These are phyloP conservation scores for Brachionus rotundiformis DNA, from an alignment of 1,140 invertebrate species.

Conservation along the genomic window DNA sequence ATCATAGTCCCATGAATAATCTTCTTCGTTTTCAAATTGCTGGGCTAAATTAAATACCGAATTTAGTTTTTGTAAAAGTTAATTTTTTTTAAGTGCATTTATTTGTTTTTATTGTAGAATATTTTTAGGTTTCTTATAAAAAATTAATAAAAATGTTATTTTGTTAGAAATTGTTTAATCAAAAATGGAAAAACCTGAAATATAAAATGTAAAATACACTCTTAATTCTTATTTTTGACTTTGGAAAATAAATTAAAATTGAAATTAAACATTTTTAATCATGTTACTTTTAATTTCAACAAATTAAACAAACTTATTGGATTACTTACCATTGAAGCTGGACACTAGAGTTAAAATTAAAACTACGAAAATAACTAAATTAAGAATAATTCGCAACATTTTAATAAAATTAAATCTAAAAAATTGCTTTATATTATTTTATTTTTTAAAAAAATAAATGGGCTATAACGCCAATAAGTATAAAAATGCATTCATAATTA, in stretches of 20 bases:
- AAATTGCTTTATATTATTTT: neutral
- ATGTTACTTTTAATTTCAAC: no score
- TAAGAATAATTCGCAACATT: neutral
- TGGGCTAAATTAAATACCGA: neutral
- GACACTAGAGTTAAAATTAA: neutral
- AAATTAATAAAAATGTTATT: neutral
- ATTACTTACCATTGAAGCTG: neutral
- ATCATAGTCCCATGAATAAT: constrained; percentile 34
- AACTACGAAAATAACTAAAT: neutral
- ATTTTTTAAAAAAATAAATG: neutral
- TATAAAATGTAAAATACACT: no score
- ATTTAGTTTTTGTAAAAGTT: neutral
- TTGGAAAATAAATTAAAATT: no score
- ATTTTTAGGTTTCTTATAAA: neutral
- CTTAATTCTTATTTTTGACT: no score
- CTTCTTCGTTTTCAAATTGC: neutral
- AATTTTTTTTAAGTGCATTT: neutral
- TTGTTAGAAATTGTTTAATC: no score
- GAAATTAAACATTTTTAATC: no score
- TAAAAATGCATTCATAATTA: constrained; percentile 14
- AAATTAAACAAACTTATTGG: no score
- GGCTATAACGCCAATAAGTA: constrained; percentile 10
- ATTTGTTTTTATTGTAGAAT: neutral
- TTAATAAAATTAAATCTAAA: neutral
- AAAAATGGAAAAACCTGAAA: neutral